Conservation (phyloP, 2,113 vertebrate species). For the Xenopus laevis region DNA sequence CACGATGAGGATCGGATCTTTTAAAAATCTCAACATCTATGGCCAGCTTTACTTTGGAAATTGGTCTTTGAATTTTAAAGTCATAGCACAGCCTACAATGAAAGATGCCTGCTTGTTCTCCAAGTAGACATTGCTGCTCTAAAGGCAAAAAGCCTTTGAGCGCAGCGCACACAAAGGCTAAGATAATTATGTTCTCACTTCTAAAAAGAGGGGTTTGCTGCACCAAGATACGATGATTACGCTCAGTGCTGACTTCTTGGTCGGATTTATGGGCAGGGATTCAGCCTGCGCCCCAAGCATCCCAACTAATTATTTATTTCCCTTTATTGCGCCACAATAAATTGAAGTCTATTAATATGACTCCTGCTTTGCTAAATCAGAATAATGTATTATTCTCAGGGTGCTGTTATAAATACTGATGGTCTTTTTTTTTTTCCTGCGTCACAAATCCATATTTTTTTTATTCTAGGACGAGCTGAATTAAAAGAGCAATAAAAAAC, state of each 20-base stretch:
- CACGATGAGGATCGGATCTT: no score
- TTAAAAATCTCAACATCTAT: no score
- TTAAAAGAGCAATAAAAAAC: slow-evolving; percentile 43
- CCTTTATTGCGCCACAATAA: slow-evolving; percentile 36
- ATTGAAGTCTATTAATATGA: slow-evolving; percentile 40
- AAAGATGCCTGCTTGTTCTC: no score
- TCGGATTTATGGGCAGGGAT: slow-evolving; percentile 25
- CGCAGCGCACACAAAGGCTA: background rate
- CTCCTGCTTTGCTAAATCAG: slow-evolving; percentile 29
- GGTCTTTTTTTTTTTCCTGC: slow-evolving; percentile 5
- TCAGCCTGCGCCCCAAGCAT: slow-evolving; percentile 24
- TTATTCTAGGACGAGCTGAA: slow-evolving; percentile 27
- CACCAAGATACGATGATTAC: slow-evolving; percentile 22
- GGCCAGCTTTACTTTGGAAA: no score
- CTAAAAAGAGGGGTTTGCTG: background rate
- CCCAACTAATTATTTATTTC: slow-evolving; percentile 38
- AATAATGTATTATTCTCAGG: slow-evolving; percentile 39
- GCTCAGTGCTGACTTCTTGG: background rate
- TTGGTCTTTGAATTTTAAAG: no score
- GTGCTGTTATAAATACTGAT: slow-evolving; percentile 37
- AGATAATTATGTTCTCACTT: background rate
- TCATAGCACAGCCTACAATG: no score
- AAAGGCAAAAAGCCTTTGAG: no score
- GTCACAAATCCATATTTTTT: slow-evolving; percentile 26
- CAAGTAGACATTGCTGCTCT: no score